Conservation (phyloP, 2,113 vertebrate species). For the Hypanus sabinus region DNA sequence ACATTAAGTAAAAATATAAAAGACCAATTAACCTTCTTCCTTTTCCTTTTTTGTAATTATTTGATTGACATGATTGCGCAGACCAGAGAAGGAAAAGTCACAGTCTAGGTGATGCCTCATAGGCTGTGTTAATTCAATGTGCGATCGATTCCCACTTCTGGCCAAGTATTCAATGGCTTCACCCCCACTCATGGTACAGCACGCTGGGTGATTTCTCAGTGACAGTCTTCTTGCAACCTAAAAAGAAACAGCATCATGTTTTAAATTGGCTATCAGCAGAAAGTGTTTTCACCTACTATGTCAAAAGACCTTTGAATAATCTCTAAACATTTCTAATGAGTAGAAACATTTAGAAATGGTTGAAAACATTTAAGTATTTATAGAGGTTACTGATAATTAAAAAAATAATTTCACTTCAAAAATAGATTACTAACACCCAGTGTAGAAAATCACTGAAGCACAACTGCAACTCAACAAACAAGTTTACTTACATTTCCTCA, state of each 20-base stretch:
- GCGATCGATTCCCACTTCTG: slow-evolving; percentile 56
- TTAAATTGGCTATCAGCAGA: not conserved
- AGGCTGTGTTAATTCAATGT: slow-evolving; percentile 60
- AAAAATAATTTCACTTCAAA: too few species aligned
- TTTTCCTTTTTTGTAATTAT: slow-evolving; percentile 65
- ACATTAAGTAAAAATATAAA: not conserved
- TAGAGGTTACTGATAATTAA: too few species aligned
- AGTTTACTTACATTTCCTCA: not conserved
- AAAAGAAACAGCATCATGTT: slow-evolving; percentile 38
- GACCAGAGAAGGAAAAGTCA: slow-evolving; percentile 82
- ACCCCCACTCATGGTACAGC: slow-evolving; percentile 72
- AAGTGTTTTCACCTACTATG: too few species aligned
- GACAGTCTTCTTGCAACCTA: slow-evolving; percentile 84
- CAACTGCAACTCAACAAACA: not conserved
- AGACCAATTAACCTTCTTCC: slow-evolving; percentile 71
- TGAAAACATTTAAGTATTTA: not conserved
- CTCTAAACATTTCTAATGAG: not conserved
- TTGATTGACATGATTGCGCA: slow-evolving; percentile 59
- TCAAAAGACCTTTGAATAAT: too few species aligned
- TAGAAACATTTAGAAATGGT: not conserved
- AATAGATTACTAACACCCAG: not conserved
- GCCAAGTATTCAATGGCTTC: slow-evolving; percentile 81
- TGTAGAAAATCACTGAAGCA: not conserved
- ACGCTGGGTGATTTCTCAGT: slow-evolving; percentile 68
- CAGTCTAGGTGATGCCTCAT: slow-evolving; percentile 71